Base-by-base conservation (phyloP, 2,797 vertebrate genomes). In the Etheostoma perlongum region DNA sequence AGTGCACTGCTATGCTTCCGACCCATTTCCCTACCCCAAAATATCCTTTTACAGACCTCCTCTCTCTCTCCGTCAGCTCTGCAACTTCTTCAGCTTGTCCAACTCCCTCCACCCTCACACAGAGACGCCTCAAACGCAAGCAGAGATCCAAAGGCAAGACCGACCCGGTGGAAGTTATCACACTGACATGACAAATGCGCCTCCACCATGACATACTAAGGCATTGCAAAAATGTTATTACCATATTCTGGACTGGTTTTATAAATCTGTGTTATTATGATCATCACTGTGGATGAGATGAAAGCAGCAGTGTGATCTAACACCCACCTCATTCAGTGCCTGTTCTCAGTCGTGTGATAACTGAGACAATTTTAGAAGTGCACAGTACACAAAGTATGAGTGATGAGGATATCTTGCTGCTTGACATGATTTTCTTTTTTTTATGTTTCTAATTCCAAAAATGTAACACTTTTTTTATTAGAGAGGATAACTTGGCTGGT, bases 161-260 rank as follows among this genome's bases (percentile, higher is more conserved):
- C 5, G 93, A 95, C 74, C 87, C 93, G 0, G 78, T 94, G 49
- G 94, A 95, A 85, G 92, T 95, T 82, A 95, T 95, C 87, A 95
- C 94, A 63, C 89, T 96, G 89, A 94, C 93, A 55, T 95, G 91
- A 95, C 78, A 52, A 68, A 83, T 13, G 69, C 71, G 74, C 67
- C 67, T 14, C 70, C 15, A 76, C 63, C 78, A 82, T 55, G 60
- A 75, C 81, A 81, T 36, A 62, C 60, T 42, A 58, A 74, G 77
- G 74, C 74, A 49, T 40, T 72, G 70, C 63, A 68, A 69, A 83
- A 69, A 76, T 65, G 44, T 60, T 67, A n/a, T 62, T 71, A 74
- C 79, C 67, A 74, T 80, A 55, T 62, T 78, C 48, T 67, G 69
- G 84, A 79, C 80, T 77, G 78, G 27, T 77, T 90, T 84, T 77